Conservation (phyloP, 2,888 invertebrate species). For the Thereva unica region DNA sequence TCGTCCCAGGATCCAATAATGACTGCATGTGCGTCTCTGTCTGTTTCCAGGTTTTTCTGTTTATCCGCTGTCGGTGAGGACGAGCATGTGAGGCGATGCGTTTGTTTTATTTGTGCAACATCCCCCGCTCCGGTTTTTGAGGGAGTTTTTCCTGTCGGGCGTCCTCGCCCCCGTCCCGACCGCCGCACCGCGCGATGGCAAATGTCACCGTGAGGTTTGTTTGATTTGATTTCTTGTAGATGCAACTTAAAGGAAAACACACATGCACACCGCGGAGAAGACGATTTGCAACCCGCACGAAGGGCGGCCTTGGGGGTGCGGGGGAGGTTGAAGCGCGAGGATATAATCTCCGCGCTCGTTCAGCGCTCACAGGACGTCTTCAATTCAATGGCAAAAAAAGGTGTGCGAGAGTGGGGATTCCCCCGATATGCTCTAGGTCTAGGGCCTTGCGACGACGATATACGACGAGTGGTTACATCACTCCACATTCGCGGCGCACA, state of each 20-base stretch:
- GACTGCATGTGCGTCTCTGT: conserved; percentile 28
- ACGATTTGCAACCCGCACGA: not conserved
- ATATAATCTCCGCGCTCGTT: conserved; percentile 23
- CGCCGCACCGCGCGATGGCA: not conserved
- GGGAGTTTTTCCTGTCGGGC: not conserved
- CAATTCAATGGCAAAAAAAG: too few relatives aligned
- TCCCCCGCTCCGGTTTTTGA: too few relatives aligned
- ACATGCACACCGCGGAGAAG: conserved; percentile 8
- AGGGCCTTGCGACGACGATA: too few relatives aligned
- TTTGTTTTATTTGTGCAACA: conserved; percentile 13
- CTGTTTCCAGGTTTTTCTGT: conserved; percentile 11
- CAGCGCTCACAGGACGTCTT: not conserved
- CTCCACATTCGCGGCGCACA: conserved; percentile 11
- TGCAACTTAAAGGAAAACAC: conserved; percentile 32
- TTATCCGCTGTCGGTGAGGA: not conserved
- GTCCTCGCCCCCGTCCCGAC: not conserved
- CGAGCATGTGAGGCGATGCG: conserved; percentile 15
- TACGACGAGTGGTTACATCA: too few relatives aligned
- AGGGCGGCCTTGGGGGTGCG: not conserved
- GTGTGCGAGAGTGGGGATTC: too few relatives aligned
- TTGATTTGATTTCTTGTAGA: conserved; percentile 36
- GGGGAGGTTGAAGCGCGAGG: not conserved
- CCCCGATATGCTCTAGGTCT: too few relatives aligned
- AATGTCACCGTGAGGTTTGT: conserved; percentile 33
- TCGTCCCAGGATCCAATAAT: conserved; percentile 28